A percentile compares a stretch with the other conserved stretches of the same genome.
Evolutionary conservation across 2,888 invertebrate species (phyloP).

Genomic region (Cyaniris semiargus): DNA sequence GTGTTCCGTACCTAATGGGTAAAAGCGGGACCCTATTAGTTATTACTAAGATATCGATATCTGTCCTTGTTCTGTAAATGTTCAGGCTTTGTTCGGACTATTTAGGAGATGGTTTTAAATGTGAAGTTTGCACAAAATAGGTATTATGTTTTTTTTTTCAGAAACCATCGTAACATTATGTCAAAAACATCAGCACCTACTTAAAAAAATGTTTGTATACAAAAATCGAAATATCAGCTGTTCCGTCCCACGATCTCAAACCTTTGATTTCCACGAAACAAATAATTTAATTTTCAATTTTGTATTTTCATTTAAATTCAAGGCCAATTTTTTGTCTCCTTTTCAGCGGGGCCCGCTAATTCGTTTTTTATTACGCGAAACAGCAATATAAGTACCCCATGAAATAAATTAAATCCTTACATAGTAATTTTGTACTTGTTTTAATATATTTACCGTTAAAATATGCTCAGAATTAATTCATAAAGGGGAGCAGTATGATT

Average conservation of each 20-base stretch:
- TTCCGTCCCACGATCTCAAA: neutral
- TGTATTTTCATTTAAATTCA: neutral
- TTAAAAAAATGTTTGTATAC: neutral
- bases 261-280: neutral
- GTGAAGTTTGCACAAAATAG: no score
- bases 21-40: no score
- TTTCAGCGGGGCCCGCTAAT: slow-evolving; percentile 55
- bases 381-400: slow-evolving; percentile 42
- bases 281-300: slow-evolving; percentile 22
- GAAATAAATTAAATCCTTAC: slow-evolving; percentile 52
- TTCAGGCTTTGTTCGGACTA: no score
- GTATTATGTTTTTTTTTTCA: no score
- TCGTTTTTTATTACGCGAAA: slow-evolving; percentile 62
- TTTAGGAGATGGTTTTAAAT: no score
- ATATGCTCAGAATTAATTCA: neutral
- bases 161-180: no score
- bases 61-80: no score
- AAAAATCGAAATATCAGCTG: neutral
- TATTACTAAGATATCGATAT: no score
- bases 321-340: neutral
- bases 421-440: slow-evolving; percentile 6
- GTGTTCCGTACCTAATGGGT: no score
- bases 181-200: neutral
- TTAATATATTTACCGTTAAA: slow-evolving; percentile 26
- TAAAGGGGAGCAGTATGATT: slow-evolving; percentile 10